Evolutionary conservation across 2,888 invertebrate genomes (phyloP), one percentile per base, ranked within the genome.

Genomic region (Leucozona laternaria): DNA sequence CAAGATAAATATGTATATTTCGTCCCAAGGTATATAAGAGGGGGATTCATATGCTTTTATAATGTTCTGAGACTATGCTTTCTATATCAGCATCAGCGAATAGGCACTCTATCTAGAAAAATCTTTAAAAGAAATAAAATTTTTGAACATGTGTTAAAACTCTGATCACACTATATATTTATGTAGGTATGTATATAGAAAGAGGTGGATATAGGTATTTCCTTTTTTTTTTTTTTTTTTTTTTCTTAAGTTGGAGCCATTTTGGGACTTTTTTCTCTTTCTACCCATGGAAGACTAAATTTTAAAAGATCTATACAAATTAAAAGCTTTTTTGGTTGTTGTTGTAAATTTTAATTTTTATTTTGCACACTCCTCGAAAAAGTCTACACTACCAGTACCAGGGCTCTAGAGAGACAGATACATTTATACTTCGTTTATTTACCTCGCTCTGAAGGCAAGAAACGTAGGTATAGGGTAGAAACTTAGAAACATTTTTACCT

Each of bases 321-420:
- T 31, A 57, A 55, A 31, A 57, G 48, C 31, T 66, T 64, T 75
- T 57, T 57, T 20, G 10, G 55, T 73, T 75, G 50, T 50, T 66
- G 50, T 48, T 76, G 53, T 64, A 80, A 80, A 68, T 72, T 73
- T 73, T 60, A 73, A 70, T 72, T 79, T 64, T 79, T 64, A 73
- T 86, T 86, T 78, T 78, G 82, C 86, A 82, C 80, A 81, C 85
- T 81, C 73, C 73, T 81, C 81, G 68, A 70, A 66, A 64, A 45
- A 28, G 45, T 45, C 43, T 64, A 45, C 31, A 66, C 20, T 7
- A 31, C 31, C 20, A 34, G 40, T 28, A 7, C 15, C 20, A 34
- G 40, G 48, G 66, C 48, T 22, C 68, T 58, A 77, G 71, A 72
- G 45, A n/a, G 57, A 84, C 48, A 79, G 64, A 79, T 50, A 75